Evolutionary conservation across 2,113 vertebrate species (phyloP), one percentile per base, ranked within the genome.

Genomic region (Oryzias woworae): DNA sequence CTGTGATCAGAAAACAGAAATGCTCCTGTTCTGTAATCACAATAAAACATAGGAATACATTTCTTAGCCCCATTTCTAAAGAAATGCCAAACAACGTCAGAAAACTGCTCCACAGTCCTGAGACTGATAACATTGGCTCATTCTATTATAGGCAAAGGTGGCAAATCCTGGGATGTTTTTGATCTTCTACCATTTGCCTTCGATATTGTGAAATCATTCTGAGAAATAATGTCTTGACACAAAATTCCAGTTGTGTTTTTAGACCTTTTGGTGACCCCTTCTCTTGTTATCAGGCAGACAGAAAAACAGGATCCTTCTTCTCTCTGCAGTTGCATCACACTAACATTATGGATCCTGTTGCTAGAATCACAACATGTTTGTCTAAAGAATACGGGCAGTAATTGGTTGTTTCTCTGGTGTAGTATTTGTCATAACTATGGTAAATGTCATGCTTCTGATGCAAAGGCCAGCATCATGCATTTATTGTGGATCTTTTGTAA

Each of bases 291-390:
- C 83, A 71, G 78, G 53, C 71, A 75, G 73, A 73, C 71, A 71
- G 63, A 86, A 73, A 90, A 90, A 89, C 87, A 86, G 69, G 75
- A 73, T 75, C 76, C 66, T 71, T 53, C 60, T 36, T 36, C 61
- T 49, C n/a, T 73, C 42, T 22, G 51, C 42, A 49, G 12, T 88
- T 89, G 75, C 86, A 73, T 84, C 85, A 92, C 62, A 49, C 51
- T 52, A 7, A 49, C 62, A 66, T 80, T 69, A 85, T 75, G 45
- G 71, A 69, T 81, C 52, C 45, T 46, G 44, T 22, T 57, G 36
- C 58, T 44, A 26, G 51, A 61, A 72, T 69, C 84, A 90, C 5
- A 88, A 88, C 87, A 90, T 87, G 88, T 87, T 90, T 87, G 72
- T 90, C 59, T 53, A 47, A 65, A 83, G 53, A 78, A 58, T 51